These are phyloP conservation scores for Temnothorax rugatulus DNA, from an alignment of 2,888 invertebrate genomes.

Conservation along the genomic window DNA sequence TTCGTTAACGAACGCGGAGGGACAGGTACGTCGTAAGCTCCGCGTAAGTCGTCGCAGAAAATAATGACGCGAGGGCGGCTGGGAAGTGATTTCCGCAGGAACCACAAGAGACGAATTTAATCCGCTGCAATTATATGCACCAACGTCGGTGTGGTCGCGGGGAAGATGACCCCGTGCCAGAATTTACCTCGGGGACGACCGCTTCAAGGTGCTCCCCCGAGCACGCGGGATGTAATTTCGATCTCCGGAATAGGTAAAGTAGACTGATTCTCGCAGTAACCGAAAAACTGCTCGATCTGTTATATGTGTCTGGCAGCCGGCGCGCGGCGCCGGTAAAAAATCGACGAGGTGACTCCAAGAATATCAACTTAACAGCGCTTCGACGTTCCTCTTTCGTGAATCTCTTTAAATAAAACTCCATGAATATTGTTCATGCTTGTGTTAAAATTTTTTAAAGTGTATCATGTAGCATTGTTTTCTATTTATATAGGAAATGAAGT, in stretches of 20 bases:
- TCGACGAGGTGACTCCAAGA: not conserved
- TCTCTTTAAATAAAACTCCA: not conserved
- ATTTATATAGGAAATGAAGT: not conserved
- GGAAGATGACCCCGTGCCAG: slow-evolving; percentile 36
- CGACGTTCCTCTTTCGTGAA: not conserved
- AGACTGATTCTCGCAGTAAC: slow-evolving; percentile 57
- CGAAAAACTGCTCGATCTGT: slow-evolving; percentile 64
- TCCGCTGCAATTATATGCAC: slow-evolving; percentile 76
- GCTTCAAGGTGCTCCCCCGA: not conserved
- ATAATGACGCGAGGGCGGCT: slow-evolving; percentile 70
- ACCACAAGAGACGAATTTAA: slow-evolving; percentile 78
- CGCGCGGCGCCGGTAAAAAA: not conserved
- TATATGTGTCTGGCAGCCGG: not conserved
- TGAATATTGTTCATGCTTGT: not conserved
- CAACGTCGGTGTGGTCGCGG: slow-evolving; percentile 16
- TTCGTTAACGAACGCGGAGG: slow-evolving; percentile 73
- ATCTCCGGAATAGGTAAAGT: slow-evolving; percentile 61
- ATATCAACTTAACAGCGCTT: not conserved
- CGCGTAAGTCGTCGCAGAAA: slow-evolving; percentile 66
- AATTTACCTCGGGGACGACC: not conserved
- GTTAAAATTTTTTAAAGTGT: not conserved
- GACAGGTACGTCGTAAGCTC: slow-evolving; percentile 72
- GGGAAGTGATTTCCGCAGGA: slow-evolving; percentile 73
- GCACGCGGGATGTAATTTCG: not conserved
- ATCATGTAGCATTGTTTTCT: not conserved